phyloP scores from a whole-genome alignment of 2,113 vertebrate species.

The Emydocephalus ijimae region DNA sequence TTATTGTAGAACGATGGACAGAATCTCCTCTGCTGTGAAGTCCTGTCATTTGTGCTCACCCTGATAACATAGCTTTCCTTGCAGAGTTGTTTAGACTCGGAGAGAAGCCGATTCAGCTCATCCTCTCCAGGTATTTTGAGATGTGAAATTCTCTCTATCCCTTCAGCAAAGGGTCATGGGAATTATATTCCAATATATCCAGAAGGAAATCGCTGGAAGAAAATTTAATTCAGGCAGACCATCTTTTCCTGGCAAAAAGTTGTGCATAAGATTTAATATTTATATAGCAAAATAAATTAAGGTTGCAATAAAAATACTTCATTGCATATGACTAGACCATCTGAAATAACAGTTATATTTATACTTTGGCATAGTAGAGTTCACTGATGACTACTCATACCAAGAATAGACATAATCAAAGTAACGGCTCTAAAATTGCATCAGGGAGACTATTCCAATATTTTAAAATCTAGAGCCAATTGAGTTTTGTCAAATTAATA shows the following conservation, averaged over 20 bases:
- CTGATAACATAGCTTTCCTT: background rate
- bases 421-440: background rate
- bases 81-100: background rate
- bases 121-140: background rate
- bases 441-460: background rate
- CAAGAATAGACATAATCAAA: background rate
- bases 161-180: background rate
- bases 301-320: conserved; percentile 35
- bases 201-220: background rate
- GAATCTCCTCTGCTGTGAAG: background rate
- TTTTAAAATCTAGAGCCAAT: background rate
- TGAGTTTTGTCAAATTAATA: background rate
- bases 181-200: background rate
- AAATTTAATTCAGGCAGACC: background rate
- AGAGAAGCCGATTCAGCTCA: background rate
- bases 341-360: background rate
- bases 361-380: background rate
- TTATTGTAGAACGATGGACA: background rate
- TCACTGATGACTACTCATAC: background rate
- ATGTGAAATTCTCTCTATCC: background rate
- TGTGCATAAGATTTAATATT: conserved; percentile 2
- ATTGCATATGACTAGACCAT: background rate
- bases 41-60: background rate
- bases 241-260: background rate
- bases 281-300: conserved; percentile 20